Evolutionary conservation across 2,888 invertebrate genomes (phyloP), one percentile per base, ranked within the genome.

Genomic region (Anoplius nigerrimus): DNA sequence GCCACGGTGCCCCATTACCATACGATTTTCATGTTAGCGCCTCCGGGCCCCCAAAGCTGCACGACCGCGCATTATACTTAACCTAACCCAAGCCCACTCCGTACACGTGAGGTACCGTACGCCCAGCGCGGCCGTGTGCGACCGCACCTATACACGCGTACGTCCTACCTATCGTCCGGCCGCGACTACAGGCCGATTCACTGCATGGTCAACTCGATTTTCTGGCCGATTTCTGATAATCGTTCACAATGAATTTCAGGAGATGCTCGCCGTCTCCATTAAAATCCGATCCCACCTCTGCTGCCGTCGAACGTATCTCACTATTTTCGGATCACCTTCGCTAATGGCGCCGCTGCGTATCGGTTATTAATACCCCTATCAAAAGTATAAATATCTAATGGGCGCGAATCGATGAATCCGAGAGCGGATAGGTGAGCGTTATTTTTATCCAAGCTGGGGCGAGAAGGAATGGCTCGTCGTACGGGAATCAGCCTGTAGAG

Each of bases 11-110:
- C 80, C 82, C 78, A 87, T 87, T 87, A 87, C 84, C 87, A 86
- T 87, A 86, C 83, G 83, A 85, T 85, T 85, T 85, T 84, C 84
- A 87, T 84, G 86, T 86, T 86, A 83, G 82, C 86, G 86, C 86
- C 87, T 84, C 79, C 83, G 82, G 86, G 86, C 78, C 78, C 80
- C 81, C 62, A 84, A 85, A 84, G 82, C 83, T 79, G 81, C 84
- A 83, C 86, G 85, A 85, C 78, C 83, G 82, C 80, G 80, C 85
- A 85, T 86, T 85, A 84, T 84, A 80, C 81, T 81, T 79, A 80
- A 76, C 74, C 71, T 75, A 75, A 74, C 71, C 45, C 60, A 62
- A 63, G 68, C 51, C 34, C 59, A 24, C 8, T 55, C 54, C 43
- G 43, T 18, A 53, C 64, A 54, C 61, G 27, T 27, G 18, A 34